Percentiles rank a stretch among this genome's conserved stretches.
phyloP scores from a whole-genome alignment of 2,797 vertebrate species.

The Muraenolepis orangiensis region DNA sequence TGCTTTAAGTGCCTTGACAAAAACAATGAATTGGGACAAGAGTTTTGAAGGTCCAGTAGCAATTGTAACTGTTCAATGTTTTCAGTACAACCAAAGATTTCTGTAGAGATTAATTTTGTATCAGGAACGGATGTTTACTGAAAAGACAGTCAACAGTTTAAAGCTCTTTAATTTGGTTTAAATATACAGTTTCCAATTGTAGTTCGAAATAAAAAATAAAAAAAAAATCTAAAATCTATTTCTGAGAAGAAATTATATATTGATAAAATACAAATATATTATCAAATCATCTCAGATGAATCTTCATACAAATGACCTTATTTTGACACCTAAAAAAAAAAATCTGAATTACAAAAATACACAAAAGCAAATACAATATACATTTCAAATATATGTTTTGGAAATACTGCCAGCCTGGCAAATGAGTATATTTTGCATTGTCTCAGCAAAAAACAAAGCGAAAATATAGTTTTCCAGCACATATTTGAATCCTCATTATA shows the following conservation, averaged over 20 bases:
- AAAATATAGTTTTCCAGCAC: not conserved
- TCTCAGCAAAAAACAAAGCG: not conserved
- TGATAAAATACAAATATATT: constrained; percentile 4
- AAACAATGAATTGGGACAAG: not conserved
- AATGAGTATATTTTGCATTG: constrained; percentile 1
- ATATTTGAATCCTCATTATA: constrained; percentile 1
- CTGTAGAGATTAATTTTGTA: not conserved
- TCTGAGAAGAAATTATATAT: constrained; percentile 2
- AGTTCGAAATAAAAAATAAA: not conserved
- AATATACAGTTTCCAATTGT: constrained; percentile 5
- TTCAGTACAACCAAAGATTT: not conserved
- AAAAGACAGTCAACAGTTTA: constrained; percentile 1
- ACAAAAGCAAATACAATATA: constrained; percentile 56
- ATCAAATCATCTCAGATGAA: constrained; percentile 18
- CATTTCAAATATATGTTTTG: constrained; percentile 51
- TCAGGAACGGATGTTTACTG: not conserved
- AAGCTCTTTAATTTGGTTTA: not conserved
- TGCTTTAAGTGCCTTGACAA: not conserved
- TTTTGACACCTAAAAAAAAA: constrained; percentile 50
- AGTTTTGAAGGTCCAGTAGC: not conserved
- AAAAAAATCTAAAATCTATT: not conserved
- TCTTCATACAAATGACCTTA: constrained; percentile 30
- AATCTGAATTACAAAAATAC: constrained; percentile 60
- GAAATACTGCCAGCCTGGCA: constrained; percentile 25
- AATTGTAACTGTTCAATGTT: not conserved